Base-by-base conservation (phyloP, 2,888 invertebrate genomes). In the Diarsia dahlii region DNA sequence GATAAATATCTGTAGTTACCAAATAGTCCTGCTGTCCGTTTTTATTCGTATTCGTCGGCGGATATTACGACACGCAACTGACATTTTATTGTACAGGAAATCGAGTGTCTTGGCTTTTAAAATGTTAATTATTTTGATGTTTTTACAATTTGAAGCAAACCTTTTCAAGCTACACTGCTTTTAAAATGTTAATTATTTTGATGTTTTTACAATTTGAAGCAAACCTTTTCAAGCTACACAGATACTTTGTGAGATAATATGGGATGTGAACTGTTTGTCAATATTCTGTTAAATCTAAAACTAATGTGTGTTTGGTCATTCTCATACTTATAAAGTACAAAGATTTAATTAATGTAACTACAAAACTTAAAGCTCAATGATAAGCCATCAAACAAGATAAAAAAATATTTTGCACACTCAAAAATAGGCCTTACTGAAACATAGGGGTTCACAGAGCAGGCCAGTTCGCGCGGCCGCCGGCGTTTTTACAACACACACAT, bases 1-100 rank as follows among this genome's bases (percentile, higher is more conserved):
- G 78, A 87, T 82, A 78, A 84, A 82, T 87, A 85, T 87, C 74
- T 71, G 73, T 75, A 76, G 64, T 89, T 88, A 83, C 82, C 71
- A 84, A 88, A 89, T 82, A 79, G 70, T 86, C 86, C 81, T 79
- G 81, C 81, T 79, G 81, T 50, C 81, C 60, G 78, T 80, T 80
- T 82, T 83, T 88, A 89, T 81, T 84, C 81, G 76, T 73, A 79
- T 81, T 82, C 80, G 79, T 81, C 86, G 87, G 78, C 92, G 92
- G 91, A 91, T 89, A 86, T 91, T 90, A 88, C 91, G 84, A 88
- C 87, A 92, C 84, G 75, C 78, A 65, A 74, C 89, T 87, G 88
- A 88, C 89, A 85, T 89, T 89, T 89, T 88, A 89, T 87, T 84
- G 87, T 90, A 89, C 92, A 91, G 92, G 91, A 91, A 91, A 92